Percentiles rank a stretch among this genome's conserved stretches.
phyloP scores from a whole-genome alignment of 2,113 vertebrate genomes.

The Paedocypris sp. region DNA sequence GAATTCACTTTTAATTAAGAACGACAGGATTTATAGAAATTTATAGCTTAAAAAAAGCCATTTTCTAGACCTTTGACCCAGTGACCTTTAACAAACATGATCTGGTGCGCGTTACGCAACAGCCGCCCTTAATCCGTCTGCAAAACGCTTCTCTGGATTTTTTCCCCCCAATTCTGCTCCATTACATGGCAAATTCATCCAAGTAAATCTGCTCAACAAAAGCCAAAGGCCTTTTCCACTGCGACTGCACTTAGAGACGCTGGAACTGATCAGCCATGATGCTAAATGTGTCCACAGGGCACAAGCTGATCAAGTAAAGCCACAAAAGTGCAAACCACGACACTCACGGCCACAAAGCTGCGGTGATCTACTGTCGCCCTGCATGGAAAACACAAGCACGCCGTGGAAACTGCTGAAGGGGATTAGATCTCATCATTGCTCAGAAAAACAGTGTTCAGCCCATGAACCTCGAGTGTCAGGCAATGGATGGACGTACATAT shows the following conservation, averaged over 20 bases:
- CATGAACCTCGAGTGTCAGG: too few relatives aligned
- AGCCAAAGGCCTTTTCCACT: slow-evolving; percentile 44
- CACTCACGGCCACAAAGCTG: slow-evolving; percentile 34
- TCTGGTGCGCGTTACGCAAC: neutral
- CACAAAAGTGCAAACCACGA: slow-evolving; percentile 37
- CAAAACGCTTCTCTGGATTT: neutral
- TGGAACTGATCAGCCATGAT: slow-evolving; percentile 51
- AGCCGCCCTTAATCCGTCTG: neutral
- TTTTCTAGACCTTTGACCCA: neutral
- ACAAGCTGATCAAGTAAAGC: slow-evolving; percentile 32
- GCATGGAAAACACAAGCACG: neutral
- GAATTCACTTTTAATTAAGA: too few relatives aligned
- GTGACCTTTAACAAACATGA: neutral
- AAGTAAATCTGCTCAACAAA: slow-evolving; percentile 1
- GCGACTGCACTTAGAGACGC: slow-evolving; percentile 51
- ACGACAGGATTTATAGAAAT: too few relatives aligned
- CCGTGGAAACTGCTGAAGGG: too few relatives aligned
- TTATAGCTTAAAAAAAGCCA: too few relatives aligned
- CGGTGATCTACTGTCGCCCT: neutral
- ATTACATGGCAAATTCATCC: neutral
- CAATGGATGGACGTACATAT: too few relatives aligned
- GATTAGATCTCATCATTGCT: too few relatives aligned
- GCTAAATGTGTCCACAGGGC: slow-evolving; percentile 49
- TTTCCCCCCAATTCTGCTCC: neutral
- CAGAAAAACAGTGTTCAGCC: too few relatives aligned